Percentiles rank a stretch among this genome's conserved stretches.
Evolutionary conservation across 2,888 invertebrate genomes (phyloP).

Genomic region (Germaria angustata): DNA sequence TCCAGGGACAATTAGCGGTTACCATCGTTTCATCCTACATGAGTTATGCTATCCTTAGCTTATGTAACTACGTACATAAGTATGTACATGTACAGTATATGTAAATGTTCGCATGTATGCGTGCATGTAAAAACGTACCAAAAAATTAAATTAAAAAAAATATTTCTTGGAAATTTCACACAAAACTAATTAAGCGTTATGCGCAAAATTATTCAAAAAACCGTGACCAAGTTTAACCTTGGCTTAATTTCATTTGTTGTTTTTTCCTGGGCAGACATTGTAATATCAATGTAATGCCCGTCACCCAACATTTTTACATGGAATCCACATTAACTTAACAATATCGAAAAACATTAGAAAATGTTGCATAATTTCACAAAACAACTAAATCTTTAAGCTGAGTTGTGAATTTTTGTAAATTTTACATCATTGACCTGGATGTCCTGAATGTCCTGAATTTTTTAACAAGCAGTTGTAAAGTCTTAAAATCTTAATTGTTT

Average conservation of each 20-base stretch:
- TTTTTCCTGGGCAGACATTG: not conserved
- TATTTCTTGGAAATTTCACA: constrained; percentile 7
- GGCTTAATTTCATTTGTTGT: constrained; percentile 17
- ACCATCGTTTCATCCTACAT: no score
- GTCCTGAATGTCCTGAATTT: constrained; percentile 67
- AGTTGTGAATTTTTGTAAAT: not conserved
- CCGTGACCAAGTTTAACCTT: constrained; percentile 52
- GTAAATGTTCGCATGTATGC: no score
- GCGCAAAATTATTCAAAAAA: constrained; percentile 39
- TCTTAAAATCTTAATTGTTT: constrained; percentile 45
- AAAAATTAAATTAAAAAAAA: not conserved
- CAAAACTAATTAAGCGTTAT: constrained; percentile 13
- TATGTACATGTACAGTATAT: no score
- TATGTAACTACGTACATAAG: no score
- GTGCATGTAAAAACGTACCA: not conserved
- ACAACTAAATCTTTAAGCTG: not conserved
- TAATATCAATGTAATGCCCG: not conserved
- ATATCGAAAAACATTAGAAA: constrained; percentile 11
- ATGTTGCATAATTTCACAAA: constrained; percentile 27
- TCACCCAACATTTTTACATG: constrained; percentile 15
- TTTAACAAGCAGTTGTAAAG: constrained; percentile 62
- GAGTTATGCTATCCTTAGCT: no score
- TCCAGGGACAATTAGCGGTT: no score
- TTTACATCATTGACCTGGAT: constrained; percentile 57
- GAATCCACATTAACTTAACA: constrained; percentile 23